Evolutionary conservation across 2,888 invertebrate genomes (phyloP).

Genomic region (Erebia aethiops): DNA sequence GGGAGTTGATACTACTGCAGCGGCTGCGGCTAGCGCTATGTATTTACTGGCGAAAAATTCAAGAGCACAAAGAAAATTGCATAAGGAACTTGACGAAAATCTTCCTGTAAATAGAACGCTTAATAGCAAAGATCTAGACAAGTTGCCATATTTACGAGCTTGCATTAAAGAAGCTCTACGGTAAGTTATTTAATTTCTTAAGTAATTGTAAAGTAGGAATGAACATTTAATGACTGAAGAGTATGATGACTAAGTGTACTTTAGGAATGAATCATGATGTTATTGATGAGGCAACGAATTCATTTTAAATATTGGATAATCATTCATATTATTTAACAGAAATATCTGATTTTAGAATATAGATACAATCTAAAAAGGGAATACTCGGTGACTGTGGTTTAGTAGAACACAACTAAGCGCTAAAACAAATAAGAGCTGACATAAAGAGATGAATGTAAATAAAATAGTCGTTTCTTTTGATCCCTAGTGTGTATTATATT

Average conservation of each 20-base stretch:
- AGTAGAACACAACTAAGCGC: slow-evolving; percentile 2
- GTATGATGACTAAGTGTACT: too few relatives aligned
- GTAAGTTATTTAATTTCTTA: slow-evolving; percentile 60
- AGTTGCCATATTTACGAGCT: slow-evolving; percentile 87
- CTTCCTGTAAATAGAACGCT: slow-evolving; percentile 82
- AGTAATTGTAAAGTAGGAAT: neutral
- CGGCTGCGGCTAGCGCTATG: slow-evolving; percentile 88
- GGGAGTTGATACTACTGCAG: slow-evolving; percentile 92
- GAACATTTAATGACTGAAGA: neutral
- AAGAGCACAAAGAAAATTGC: slow-evolving; percentile 85
- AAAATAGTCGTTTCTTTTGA: slow-evolving; percentile 24
- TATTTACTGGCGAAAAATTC: slow-evolving; percentile 89
- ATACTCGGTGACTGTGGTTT: neutral
- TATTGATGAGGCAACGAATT: too few relatives aligned
- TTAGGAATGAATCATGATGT: too few relatives aligned
- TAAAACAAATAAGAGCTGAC: slow-evolving; percentile 1
- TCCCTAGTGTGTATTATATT: slow-evolving; percentile 25
- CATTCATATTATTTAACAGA: neutral
- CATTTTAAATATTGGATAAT: too few relatives aligned
- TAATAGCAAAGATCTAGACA: slow-evolving; percentile 84
- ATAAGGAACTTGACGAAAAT: slow-evolving; percentile 83
- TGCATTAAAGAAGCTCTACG: slow-evolving; percentile 91
- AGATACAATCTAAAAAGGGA: neutral
- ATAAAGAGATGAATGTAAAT: slow-evolving; percentile 8
- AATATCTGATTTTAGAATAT: neutral